Evolutionary conservation across 64 coral and sea anemone species (phyloP).

Genomic region (Stichodactyla mertensii): DNA sequence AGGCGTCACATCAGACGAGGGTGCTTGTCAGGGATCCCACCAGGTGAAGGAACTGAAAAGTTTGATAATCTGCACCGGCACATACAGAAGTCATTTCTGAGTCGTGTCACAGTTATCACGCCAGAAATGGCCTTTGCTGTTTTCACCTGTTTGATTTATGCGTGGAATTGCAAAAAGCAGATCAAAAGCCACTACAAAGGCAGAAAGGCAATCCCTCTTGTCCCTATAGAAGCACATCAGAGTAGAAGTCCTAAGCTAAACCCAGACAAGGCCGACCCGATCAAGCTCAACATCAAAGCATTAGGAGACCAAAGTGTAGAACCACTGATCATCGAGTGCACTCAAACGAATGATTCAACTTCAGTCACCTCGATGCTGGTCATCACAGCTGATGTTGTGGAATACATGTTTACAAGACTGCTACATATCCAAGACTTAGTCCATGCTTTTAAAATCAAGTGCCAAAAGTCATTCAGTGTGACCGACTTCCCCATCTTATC

Average conservation of each 20-base stretch:
- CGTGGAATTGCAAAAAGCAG: slow-evolving; percentile 82
- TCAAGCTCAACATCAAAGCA: slow-evolving; percentile 14
- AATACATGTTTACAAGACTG: slow-evolving; percentile 56
- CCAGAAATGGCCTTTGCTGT: slow-evolving; percentile 85
- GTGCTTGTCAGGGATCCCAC: slow-evolving; percentile 75
- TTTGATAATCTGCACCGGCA: slow-evolving; percentile 73
- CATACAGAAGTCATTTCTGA: slow-evolving; percentile 59
- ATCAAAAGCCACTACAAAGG: slow-evolving; percentile 29
- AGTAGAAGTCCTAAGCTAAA: slow-evolving; percentile 10
- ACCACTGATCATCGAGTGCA: background rate
- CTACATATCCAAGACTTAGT: slow-evolving; percentile 70
- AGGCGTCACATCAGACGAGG: slow-evolving; percentile 68
- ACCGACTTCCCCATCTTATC: slow-evolving; percentile 37
- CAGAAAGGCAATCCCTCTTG: slow-evolving; percentile 45
- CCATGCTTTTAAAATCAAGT: slow-evolving; percentile 28
- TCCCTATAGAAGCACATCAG: slow-evolving; percentile 51
- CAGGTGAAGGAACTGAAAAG: slow-evolving; percentile 78
- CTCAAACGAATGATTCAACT: background rate
- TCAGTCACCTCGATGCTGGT: slow-evolving; percentile 14
- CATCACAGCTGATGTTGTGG: slow-evolving; percentile 38
- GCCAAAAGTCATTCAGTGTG: slow-evolving; percentile 66
- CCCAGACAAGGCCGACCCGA: slow-evolving; percentile 15
- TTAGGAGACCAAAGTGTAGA: slow-evolving; percentile 24
- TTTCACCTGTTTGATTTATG: slow-evolving; percentile 75
- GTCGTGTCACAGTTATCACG: slow-evolving; percentile 63